Base-by-base conservation (phyloP, 2,797 vertebrate species). In the Mormyrops attenuatus region DNA sequence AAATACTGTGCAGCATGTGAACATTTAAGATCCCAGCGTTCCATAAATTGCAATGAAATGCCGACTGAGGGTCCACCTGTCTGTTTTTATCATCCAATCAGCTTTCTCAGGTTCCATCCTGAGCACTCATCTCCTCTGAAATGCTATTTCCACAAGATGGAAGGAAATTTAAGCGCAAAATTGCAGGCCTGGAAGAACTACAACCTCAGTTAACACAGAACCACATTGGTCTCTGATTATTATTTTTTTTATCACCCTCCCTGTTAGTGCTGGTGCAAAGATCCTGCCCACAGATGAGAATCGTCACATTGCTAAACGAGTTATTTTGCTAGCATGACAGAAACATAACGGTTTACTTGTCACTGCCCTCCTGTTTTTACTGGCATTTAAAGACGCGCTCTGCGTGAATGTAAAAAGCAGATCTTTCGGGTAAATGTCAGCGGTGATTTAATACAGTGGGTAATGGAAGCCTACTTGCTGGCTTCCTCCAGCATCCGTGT, bases 361-460 rank as follows among this genome's bases (percentile, higher is more conserved):
- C 20, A 80, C 41, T 73, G 50, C 13, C 69, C 73, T 44, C 38
- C 34, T 89, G 55, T 84, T 57, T 60, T 84, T 84, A 60, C 34
- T 84, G 50, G 30, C 77, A 60, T 38, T 30, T 82, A 84, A 55
- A 60, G n/a, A 44, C 38, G n/a, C 11, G 9, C 88, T 55, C 80
- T 49, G 49, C 7, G 84, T 52, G 22, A 85, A 85, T 85, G 84
- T 60, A 88, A 88, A 60, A 85, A 52, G 22, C 84, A 85, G 84
- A 85, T 84, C 11, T 85, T 85, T 85, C n/a, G 38, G 13, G n/a
- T 60, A 47, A 84, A 60, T 60, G 73, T 84, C 50, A 26, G 49
- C 30, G 15, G 50, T 57, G 22, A 88, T 88, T 73, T 77, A 80
- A 55, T 34, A 85, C 84, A 85, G 84, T 52, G 84, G 84, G 84